A percentile compares a stretch with the other conserved stretches of the same genome.
These are phyloP conservation scores for Epizoanthus scotinus DNA, from an alignment of 92 coral and sea anemone species.

Conservation along the genomic window DNA sequence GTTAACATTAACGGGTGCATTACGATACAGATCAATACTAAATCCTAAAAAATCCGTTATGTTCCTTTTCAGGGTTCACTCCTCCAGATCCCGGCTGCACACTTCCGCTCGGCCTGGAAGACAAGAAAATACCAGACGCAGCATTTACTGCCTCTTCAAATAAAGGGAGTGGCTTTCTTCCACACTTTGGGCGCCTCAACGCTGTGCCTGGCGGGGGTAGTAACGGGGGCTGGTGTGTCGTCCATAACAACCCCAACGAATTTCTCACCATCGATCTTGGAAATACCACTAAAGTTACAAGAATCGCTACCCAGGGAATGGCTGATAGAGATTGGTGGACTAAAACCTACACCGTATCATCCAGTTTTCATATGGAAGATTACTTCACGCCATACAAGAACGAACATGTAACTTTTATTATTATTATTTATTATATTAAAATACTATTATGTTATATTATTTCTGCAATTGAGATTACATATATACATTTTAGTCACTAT, in stretches of 20 bases:
- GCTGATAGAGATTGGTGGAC: conserved; percentile 12
- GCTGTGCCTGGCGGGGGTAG: background rate
- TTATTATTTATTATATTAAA: too few relatives aligned
- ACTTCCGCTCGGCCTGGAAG: conserved; percentile 15
- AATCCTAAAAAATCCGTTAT: too few relatives aligned
- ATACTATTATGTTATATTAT: too few relatives aligned
- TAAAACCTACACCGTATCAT: conserved; percentile 9
- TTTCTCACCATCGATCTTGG: conserved; percentile 27
- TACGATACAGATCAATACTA: too few relatives aligned
- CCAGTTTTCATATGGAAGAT: background rate
- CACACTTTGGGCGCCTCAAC: conserved; percentile 24
- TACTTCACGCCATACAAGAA: conserved; percentile 27
- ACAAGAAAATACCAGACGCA: conserved; percentile 14
- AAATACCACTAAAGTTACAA: conserved; percentile 17
- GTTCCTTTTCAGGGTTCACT: conserved; percentile 5
- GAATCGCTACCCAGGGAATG: conserved; percentile 26
- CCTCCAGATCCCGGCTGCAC: conserved; percentile 36
- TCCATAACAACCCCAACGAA: conserved; percentile 14
- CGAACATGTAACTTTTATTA: conserved; percentile 7
- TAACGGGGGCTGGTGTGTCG: conserved; percentile 25
- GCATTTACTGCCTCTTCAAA: conserved; percentile 20
- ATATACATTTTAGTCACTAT: too few relatives aligned
- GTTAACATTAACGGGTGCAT: too few relatives aligned
- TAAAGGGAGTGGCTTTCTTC: background rate
- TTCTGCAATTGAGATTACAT: too few relatives aligned